Evolutionary conservation across 2,797 vertebrate genomes (phyloP), one percentile per base, ranked within the genome.

Genomic region (Pangasius djambal): DNA sequence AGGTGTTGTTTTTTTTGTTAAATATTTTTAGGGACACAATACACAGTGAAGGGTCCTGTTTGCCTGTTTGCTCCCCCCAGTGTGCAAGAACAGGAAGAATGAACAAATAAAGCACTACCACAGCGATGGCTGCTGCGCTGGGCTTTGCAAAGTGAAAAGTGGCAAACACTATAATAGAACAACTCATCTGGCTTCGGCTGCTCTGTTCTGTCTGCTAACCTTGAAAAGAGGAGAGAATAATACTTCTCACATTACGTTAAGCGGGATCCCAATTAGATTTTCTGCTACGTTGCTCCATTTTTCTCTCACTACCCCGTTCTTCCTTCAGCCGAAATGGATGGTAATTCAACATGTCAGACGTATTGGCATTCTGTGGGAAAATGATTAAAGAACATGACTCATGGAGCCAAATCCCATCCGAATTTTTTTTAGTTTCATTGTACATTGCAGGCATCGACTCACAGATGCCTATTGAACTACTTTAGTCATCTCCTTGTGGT

Each of bases 21-120:
- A 94, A 95, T 94, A 94, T 93, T 93, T 94, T 92, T 93, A 93
- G 92, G 81, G 89, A 91, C 83, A 63, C 67, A 87, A 78, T 52
- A 74, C 84, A 86, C 69, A 88, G 85, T 87, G 89, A 91, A 88
- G 89, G 90, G 91, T 86, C 79, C 90, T 89, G 89, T 94, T 94
- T 94, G 92, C 79, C 90, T 89, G 89, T 94, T 94, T 94, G 92
- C 94, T 92, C 88, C 55, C 48, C 34, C 25, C 25, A 34, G 48
- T 22, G 57, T 70, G 31, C 22, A 65, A 81, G n/a, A 89, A n/a
- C 65, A 79, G 77, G 74, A 48, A 61, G 87, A 89, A 87, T 78
- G 83, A 87, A 86, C 89, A 90, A 79, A 89, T 86, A 89, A 85
- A 89, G 59, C 13, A 25, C 22, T 81, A 65, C 70, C 44, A 28